Evolutionary conservation across 2,888 invertebrate genomes (phyloP).

Genomic region (Deilephila porcellus): DNA sequence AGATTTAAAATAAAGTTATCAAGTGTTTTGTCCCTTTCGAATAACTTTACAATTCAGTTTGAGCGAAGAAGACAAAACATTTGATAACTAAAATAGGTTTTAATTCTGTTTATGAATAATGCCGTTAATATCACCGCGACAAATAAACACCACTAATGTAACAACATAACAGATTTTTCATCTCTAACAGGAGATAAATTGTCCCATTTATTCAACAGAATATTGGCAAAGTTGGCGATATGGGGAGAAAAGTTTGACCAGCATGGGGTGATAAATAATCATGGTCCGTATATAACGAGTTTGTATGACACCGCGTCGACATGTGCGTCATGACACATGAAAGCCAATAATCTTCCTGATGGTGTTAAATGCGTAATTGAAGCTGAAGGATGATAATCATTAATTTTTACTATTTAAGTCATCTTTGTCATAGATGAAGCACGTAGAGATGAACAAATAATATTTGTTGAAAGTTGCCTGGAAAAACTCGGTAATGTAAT

Average conservation of each 20-base stretch:
- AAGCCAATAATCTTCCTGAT: slow-evolving; percentile 17
- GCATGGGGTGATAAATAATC: slow-evolving; percentile 12
- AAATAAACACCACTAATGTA: background rate
- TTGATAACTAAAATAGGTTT: no score
- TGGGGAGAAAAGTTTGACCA: slow-evolving; percentile 18
- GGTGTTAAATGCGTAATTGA: background rate
- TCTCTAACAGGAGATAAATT: slow-evolving; percentile 4
- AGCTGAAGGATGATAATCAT: background rate
- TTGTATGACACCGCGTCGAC: slow-evolving; percentile 6
- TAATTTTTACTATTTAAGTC: background rate
- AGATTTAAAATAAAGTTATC: no score
- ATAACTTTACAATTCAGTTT: no score
- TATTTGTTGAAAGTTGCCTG: no score
- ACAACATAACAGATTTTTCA: background rate
- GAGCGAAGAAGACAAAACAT: no score
- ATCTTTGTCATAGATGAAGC: background rate
- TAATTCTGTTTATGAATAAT: no score
- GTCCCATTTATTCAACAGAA: background rate
- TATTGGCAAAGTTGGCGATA: slow-evolving; percentile 15
- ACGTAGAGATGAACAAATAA: no score
- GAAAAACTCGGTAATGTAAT: no score
- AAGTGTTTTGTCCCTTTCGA: no score
- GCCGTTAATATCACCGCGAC: background rate
- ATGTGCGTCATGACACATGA: slow-evolving; percentile 9
- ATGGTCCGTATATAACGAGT: background rate